phyloP scores from a whole-genome alignment of 64 coral and sea anemone species.

The Exaiptasia diaphana region DNA sequence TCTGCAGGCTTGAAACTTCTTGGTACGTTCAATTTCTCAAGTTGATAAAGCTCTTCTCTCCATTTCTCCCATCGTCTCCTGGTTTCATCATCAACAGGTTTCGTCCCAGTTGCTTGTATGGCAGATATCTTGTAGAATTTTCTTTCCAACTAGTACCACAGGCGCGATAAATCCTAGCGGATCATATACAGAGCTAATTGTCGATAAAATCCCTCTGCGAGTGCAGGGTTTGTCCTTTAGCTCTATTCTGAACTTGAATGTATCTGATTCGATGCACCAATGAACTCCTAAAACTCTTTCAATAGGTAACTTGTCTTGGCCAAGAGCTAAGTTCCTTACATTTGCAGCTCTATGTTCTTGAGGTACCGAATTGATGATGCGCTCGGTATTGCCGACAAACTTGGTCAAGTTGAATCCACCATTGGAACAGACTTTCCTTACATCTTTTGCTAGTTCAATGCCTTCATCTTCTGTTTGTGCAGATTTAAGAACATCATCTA shows the following conservation, averaged over 20 bases:
- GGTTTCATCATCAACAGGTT: constrained; percentile 9
- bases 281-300: constrained; percentile 11
- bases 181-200: constrained; percentile 22
- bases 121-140: constrained; percentile 26
- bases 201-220: constrained; percentile 22
- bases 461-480: not conserved
- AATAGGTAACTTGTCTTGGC: constrained; percentile 32
- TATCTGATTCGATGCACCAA: constrained; percentile 24
- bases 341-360: constrained; percentile 31
- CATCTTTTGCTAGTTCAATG: constrained; percentile 1
- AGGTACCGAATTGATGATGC: constrained; percentile 20
- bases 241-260: constrained; percentile 11
- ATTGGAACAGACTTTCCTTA: not conserved
- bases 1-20: constrained; percentile 10
- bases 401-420: constrained; percentile 48
- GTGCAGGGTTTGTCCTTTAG: constrained; percentile 13
- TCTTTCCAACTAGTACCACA: constrained; percentile 9
- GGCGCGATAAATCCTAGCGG: constrained; percentile 12
- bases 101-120: constrained; percentile 15
- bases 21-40: constrained; percentile 6
- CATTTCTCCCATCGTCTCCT: constrained; percentile 12
- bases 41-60: constrained; percentile 6
- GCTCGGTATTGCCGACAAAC: constrained; percentile 31
- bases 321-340: constrained; percentile 14
- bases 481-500: constrained; percentile 14